phyloP scores from a whole-genome alignment of 2,113 vertebrate genomes.

The Myiopsitta monachus region DNA sequence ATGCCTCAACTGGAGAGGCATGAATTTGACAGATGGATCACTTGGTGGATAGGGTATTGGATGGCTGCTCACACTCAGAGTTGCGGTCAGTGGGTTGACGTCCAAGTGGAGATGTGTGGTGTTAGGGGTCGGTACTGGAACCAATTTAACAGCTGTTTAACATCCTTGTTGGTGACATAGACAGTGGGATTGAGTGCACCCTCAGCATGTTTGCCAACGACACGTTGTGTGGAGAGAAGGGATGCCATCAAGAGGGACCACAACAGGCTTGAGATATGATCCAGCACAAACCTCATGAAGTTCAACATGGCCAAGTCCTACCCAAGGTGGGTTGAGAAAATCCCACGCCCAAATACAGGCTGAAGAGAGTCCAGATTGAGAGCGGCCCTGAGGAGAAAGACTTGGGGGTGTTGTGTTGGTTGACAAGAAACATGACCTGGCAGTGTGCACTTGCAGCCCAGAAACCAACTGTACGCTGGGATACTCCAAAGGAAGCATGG shows the following conservation, averaged over 20 bases:
- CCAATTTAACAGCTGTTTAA: neutral
- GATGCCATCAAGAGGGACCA: neutral
- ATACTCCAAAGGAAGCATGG: neutral
- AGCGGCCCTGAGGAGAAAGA: neutral
- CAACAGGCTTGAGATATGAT: neutral
- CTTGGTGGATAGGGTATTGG: neutral
- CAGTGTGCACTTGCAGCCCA: neutral
- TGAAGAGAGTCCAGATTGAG: neutral
- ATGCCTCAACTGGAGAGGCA: neutral
- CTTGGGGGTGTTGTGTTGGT: neutral
- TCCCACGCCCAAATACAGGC: neutral
- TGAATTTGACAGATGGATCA: neutral
- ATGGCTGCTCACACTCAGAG: neutral
- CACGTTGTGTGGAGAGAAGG: neutral
- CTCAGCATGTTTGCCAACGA: neutral
- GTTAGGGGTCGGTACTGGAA: neutral
- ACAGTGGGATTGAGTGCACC: neutral
- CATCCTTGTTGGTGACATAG: neutral
- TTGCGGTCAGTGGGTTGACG: neutral
- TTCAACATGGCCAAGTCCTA: neutral
- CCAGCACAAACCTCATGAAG: neutral
- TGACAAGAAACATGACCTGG: neutral
- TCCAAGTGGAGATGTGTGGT: neutral
- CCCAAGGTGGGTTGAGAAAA: neutral
- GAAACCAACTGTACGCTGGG: neutral